Conservation (phyloP, 23 tunicate species). For the Oikopleura albicans region DNA sequence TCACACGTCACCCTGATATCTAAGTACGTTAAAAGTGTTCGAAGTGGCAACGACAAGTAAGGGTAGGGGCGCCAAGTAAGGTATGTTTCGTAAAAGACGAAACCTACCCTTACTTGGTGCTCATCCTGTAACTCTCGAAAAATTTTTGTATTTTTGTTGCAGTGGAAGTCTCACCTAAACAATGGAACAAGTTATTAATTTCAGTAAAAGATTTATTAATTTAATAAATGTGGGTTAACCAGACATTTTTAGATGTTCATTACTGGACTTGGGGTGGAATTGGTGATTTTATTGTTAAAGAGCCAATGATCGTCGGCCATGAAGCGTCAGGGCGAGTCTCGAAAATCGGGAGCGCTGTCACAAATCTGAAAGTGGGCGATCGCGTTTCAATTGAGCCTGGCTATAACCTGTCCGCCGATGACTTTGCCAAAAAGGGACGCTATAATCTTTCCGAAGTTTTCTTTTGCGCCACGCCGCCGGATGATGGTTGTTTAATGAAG, state of each 20-base stretch:
- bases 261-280: constrained; percentile 88
- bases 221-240: no score
- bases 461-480: constrained; percentile 97
- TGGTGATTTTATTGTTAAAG: constrained; percentile 77
- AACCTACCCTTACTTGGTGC: no score
- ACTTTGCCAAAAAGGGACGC: constrained; percentile 45
- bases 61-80: no score
- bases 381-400: constrained; percentile 99
- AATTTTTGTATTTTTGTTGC: no score
- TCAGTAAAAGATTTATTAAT: no score
- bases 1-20: no score
- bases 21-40: no score
- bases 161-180: no score
- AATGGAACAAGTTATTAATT: no score
- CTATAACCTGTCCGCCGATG: constrained; percentile 59
- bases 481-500: constrained; percentile 58
- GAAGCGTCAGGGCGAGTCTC: constrained; percentile 82
- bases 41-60: no score
- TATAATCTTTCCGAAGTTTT: constrained; percentile 71
- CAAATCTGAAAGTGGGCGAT: constrained; percentile 77
- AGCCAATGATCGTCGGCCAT: constrained; percentile 85
- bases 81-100: no score
- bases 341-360: constrained; percentile 65
- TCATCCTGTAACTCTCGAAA: no score
- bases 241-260: constrained; percentile 41